phyloP scores from a whole-genome alignment of 2,888 invertebrate genomes.

The Idaea biselata region DNA sequence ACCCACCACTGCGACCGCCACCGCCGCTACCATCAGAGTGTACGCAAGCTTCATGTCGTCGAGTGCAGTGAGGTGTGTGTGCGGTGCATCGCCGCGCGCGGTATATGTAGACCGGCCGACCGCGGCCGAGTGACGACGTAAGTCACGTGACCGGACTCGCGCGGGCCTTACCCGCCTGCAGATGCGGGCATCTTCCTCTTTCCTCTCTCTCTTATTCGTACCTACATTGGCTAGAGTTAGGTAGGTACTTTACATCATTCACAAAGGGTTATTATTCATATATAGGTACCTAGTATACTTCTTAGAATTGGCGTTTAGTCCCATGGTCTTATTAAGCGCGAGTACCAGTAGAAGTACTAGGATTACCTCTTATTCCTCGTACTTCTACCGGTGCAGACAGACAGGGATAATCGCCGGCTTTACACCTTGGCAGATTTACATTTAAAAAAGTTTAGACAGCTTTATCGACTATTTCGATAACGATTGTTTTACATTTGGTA shows the following conservation, averaged over 20 bases:
- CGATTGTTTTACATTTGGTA: no score
- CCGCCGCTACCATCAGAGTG: background rate
- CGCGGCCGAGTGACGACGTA: background rate
- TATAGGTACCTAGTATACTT: no score
- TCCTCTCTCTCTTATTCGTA: background rate
- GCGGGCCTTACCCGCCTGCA: background rate
- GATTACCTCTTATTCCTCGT: no score
- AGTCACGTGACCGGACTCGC: background rate
- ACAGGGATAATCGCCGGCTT: no score
- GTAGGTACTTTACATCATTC: background rate
- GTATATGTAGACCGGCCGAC: background rate
- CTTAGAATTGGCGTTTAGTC: no score
- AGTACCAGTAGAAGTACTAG: no score
- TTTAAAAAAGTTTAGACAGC: no score
- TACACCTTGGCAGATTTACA: no score
- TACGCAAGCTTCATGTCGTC: background rate
- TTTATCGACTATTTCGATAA: no score
- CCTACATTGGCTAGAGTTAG: background rate
- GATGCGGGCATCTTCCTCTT: background rate
- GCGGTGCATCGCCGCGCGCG: background rate
- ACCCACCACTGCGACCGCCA: background rate
- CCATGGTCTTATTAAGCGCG: no score
- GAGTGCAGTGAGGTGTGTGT: background rate
- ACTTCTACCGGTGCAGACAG: no score
- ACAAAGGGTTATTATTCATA: no score